Base-by-base conservation (phyloP, 1,140 invertebrate genomes). In the Diachasma alloeum region DNA sequence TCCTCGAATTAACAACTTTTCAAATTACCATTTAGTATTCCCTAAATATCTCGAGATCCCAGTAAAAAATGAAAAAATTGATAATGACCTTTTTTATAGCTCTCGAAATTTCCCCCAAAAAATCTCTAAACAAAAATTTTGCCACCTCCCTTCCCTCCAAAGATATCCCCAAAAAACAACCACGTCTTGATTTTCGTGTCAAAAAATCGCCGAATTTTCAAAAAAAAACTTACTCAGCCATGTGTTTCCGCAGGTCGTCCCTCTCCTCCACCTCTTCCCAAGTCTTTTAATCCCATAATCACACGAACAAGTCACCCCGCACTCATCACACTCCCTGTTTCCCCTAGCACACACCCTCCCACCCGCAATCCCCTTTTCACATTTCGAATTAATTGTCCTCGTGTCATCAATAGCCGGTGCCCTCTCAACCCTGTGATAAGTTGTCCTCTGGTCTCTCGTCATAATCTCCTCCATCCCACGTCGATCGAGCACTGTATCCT, bases 371-470 rank as follows among this genome's bases (percentile, higher is more conserved):
- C 56, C 26, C 42, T 42, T 26, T 72, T n/a, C 19, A 37, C 31
- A 26, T 31, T 31, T 31, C 44, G 11, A 36, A 26, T 53, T 63
- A 73, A 53, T 72, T 31, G 31, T 37, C 46, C 46, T 53, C 4
- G 17, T 56, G 31, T 72, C 24, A 71, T 56, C 36, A 53, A 31
- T 56, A 68, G 73, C 77, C 24, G 75, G 48, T 53, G 13, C 75
- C 44, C 83, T 82, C n/a, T 81, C 74, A 19, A 89, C 80, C 72
- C 86, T 67, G 42, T 89, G 88, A 5, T 70, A 80, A 1, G 88
- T 89, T 56, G 88, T 89, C 79, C 88, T 85, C 72, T 88, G 87
- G 78, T 89, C 88, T 26, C 88, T 84, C 0, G 0, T 66, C 31
- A 89, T 72, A 46, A 88, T 88, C 39, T 74, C 82, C 74, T 86